phyloP scores from a whole-genome alignment of 2,797 vertebrate species.

The Pantherophis vulpinus region DNA sequence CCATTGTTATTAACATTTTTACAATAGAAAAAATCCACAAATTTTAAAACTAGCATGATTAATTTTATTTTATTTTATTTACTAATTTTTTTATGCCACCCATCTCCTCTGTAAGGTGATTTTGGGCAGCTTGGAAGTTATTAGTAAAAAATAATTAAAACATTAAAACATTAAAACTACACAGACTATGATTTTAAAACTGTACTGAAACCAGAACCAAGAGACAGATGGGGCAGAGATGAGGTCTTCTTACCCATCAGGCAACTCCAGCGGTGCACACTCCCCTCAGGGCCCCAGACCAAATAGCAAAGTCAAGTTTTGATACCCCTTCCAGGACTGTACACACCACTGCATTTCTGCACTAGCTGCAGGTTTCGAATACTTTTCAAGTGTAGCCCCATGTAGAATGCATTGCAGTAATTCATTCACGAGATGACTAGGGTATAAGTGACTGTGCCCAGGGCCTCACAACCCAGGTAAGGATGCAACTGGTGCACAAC shows the following conservation, averaged over 20 bases:
- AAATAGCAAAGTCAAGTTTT: not conserved
- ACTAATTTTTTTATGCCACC: not conserved
- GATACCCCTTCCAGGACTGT: too few relatives aligned
- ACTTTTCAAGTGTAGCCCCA: too few relatives aligned
- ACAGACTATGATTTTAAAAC: not conserved
- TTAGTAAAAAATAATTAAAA: not conserved
- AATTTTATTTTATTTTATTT: not conserved
- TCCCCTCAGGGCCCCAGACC: not conserved
- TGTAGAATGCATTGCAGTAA: too few relatives aligned
- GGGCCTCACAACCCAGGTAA: too few relatives aligned
- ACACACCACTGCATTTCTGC: too few relatives aligned
- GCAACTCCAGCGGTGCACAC: not conserved
- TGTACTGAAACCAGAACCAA: not conserved
- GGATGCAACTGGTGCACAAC: too few relatives aligned
- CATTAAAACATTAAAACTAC: not conserved
- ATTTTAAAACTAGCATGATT: not conserved
- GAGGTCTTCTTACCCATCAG: not conserved
- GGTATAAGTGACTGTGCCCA: too few relatives aligned
- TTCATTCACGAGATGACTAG: too few relatives aligned
- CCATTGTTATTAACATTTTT: not conserved
- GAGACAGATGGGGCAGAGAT: not conserved
- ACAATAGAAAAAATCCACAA: too few relatives aligned
- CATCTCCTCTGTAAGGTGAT: not conserved
- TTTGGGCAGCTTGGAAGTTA: not conserved
- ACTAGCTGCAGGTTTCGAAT: too few relatives aligned